Percentiles rank a stretch among this genome's conserved stretches.
These are phyloP conservation scores for Bicyclus anynana DNA, from an alignment of 1,140 invertebrate species.

Conservation along the genomic window DNA sequence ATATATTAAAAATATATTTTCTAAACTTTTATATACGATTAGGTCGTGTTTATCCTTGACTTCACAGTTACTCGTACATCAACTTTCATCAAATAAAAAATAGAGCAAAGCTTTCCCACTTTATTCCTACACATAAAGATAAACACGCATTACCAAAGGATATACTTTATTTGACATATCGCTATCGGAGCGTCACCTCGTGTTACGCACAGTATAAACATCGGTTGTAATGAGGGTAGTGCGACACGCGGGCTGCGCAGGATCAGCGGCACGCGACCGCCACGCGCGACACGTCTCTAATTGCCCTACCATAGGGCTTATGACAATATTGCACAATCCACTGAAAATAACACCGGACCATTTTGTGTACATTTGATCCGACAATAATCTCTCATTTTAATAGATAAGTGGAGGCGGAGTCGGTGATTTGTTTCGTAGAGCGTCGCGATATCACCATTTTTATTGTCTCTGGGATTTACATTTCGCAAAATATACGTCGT, in stretches of 20 bases:
- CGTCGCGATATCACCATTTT: conserved; percentile 21
- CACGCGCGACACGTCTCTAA: conserved; percentile 71
- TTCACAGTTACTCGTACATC: too few relatives aligned
- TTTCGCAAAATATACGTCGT: conserved; percentile 4
- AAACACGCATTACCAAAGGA: background rate
- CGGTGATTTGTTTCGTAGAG: conserved; percentile 58
- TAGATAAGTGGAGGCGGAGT: conserved; percentile 73
- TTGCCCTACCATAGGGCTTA: conserved; percentile 66
- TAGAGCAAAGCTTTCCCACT: too few relatives aligned
- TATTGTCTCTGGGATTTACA: conserved; percentile 16
- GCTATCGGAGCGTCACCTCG: conserved; percentile 41
- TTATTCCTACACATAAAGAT: background rate
- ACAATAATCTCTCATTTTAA: conserved; percentile 75
- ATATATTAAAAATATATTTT: too few relatives aligned
- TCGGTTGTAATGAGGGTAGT: conserved; percentile 43
- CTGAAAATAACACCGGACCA: conserved; percentile 72
- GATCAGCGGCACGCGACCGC: conserved; percentile 50
- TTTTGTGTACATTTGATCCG: conserved; percentile 50
- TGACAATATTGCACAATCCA: conserved; percentile 75
- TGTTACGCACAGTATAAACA: conserved; percentile 61
- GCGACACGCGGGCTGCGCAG: conserved; percentile 34
- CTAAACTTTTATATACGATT: too few relatives aligned
- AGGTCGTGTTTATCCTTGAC: too few relatives aligned
- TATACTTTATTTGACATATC: conserved; percentile 41
- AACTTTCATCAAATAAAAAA: too few relatives aligned